Base-by-base conservation (phyloP, 2,888 invertebrate species). In the Dasysyrphus albostriatus region DNA sequence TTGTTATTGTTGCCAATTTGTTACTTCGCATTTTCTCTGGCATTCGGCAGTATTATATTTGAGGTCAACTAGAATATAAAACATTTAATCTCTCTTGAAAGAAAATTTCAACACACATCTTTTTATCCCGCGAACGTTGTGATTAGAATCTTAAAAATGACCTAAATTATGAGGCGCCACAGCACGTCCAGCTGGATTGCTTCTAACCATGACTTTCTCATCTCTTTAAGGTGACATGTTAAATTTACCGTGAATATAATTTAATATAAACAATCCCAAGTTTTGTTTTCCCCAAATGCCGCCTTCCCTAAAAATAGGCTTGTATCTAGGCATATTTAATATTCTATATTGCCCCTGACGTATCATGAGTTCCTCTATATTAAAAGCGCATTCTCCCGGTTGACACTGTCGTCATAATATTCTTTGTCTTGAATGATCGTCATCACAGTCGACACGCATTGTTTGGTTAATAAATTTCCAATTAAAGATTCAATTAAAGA, bases 381-480 rank as follows among this genome's bases (percentile, higher is more conserved):
- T 67, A 54, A 16, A 61, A 34, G 54, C 63, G 19, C 44, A 70
- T 39, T 81, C 56, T 61, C 39, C 54, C 76, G 77, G 42, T 72
- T 67, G 56, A 61, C 79, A 69, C 54, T 32, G n/a, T 75, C 58
- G 34, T 75, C 69, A 39, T 47, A 49, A 49, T 67, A 67, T 19
- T 47, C 54, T 47, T 69, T 54, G 76, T 47, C 70, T 10, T 54
- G 54, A 54, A 72, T 37, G 75, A 61, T 82, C 74, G 67, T 70
- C 85, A 56, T 58, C 59, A 12, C 29, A 74, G 34, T 49, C 76
- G 81, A 85, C 65, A 83, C 83, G 58, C 83, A 87, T 83, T 83
- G 83, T 87, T 87, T 83, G 79, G 83, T 87, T 87, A 82, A 87
- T 87, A 87, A 87, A 87, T 83, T 83, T 87, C 87, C 79, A 87